phyloP scores from a whole-genome alignment of 2,113 vertebrate genomes.

The Sula dactylatra region DNA sequence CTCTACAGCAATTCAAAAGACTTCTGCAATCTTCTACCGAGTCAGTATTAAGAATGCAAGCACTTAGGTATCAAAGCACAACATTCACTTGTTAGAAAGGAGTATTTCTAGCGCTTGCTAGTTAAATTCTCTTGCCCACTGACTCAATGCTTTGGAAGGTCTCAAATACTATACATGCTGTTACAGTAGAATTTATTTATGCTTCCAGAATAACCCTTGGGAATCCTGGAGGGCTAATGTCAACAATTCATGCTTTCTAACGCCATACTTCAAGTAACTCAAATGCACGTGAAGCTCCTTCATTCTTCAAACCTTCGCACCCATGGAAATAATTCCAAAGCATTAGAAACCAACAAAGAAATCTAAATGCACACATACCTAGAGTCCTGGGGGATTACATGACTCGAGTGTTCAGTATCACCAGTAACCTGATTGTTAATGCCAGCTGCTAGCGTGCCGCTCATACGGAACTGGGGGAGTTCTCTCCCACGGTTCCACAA shows the following conservation, averaged over 20 bases:
- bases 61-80: not conserved
- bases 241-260: not conserved
- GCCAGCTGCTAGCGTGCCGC: not conserved
- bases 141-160: not conserved
- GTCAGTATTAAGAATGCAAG: not conserved
- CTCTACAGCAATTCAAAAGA: not conserved
- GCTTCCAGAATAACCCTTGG: not conserved
- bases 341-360: not conserved
- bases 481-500: not conserved
- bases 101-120: not conserved
- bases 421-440: not conserved
- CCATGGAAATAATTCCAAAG: not conserved
- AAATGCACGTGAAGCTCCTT: not conserved
- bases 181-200: not conserved
- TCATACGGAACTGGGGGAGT: fast-evolving
- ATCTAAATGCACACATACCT: not conserved
- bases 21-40: not conserved
- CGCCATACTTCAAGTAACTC: not conserved
- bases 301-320: not conserved
- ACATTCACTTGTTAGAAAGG: not conserved
- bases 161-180: not conserved
- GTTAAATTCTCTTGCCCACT: not conserved
- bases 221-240: not conserved
- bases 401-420: not conserved
- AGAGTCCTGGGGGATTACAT: not conserved